Evolutionary conservation across 2,113 vertebrate genomes (phyloP).

Genomic region (Sinocyclocheilus anophthalmus): DNA sequence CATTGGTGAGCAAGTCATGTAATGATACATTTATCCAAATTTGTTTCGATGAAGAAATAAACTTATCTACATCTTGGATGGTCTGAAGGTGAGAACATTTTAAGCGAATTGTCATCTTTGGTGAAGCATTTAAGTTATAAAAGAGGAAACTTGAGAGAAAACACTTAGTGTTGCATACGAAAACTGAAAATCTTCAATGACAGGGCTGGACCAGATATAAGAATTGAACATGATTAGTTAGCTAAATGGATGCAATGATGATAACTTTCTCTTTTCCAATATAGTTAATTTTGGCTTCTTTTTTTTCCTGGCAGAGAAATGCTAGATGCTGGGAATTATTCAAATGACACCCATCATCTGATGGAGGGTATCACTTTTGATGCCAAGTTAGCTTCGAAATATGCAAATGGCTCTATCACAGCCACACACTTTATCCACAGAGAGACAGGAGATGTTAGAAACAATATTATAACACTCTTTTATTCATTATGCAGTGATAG

Average conservation of each 20-base stretch:
- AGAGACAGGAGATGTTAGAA: neutral
- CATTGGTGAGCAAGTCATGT: no score
- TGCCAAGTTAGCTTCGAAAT: constrained; percentile 43
- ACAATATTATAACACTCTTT: neutral
- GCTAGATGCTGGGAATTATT: constrained; percentile 13
- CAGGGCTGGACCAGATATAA: neutral
- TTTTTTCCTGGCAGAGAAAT: constrained; percentile 7
- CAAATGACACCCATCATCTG: constrained; percentile 28
- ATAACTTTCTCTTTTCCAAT: constrained; percentile 6
- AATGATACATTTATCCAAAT: no score
- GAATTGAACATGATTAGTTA: neutral
- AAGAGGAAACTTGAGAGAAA: neutral
- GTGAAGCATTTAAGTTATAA: neutral
- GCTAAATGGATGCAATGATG: neutral
- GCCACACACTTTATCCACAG: constrained; percentile 75
- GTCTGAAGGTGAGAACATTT: no score
- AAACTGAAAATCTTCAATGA: neutral
- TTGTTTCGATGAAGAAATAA: no score
- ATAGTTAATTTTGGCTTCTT: neutral
- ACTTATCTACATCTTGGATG: no score
- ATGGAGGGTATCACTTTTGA: neutral
- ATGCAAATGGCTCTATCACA: constrained; percentile 55
- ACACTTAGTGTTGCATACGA: neutral
- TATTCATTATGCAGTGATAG: neutral
- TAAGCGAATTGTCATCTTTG: no score